Evolutionary conservation across 2,888 invertebrate species (phyloP), one percentile per base, ranked within the genome.

Genomic region (Drosophila planitibia): DNA sequence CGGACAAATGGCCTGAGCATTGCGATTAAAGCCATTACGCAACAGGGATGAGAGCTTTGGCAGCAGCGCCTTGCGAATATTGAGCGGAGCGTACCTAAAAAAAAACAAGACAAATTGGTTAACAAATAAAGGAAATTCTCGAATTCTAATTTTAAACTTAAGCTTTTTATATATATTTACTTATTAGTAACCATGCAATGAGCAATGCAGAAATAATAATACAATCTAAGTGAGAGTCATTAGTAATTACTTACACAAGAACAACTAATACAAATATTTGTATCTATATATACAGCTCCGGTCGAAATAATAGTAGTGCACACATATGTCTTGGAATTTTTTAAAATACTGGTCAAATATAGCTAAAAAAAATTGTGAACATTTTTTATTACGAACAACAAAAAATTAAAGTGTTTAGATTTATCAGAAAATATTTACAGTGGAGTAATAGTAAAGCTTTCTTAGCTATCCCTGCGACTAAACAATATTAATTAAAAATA

Each of bases 1-100:
- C 28, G 96, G 96, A 71, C 95, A 96, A 81, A 98, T 95, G 10
- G 95, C 94, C 61, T 94, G 93, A 12, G 97, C 97, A 93, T 96
- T 97, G 33, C 97, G 97, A 94, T 96, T 95, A 0, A 97, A 97
- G 59, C 96, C 97, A 87, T 95, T 95, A 76, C 95, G 95, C 51
- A 97, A 91, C 49, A 96, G 93, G 57, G 94, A 94, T 92, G 95
- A 95, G n/a, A 97, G 91, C 93, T 96, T 96, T 1, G 96, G 96
- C 70, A 96, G 92, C 41, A 98, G 94, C 3, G 96, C 94, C 91
- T 97, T 97, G 74, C 96, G 96, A 58, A 96, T 94, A 89, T 96
- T 97, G 6, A 97, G 94, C 85, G 95, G 94, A 49, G 79, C 74
- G 61, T 91, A 80, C 93, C 93, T 93, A 22, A 2, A 74, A 25